Conservation (phyloP, 2,797 vertebrate species). For the Harpagifer antarcticus region DNA sequence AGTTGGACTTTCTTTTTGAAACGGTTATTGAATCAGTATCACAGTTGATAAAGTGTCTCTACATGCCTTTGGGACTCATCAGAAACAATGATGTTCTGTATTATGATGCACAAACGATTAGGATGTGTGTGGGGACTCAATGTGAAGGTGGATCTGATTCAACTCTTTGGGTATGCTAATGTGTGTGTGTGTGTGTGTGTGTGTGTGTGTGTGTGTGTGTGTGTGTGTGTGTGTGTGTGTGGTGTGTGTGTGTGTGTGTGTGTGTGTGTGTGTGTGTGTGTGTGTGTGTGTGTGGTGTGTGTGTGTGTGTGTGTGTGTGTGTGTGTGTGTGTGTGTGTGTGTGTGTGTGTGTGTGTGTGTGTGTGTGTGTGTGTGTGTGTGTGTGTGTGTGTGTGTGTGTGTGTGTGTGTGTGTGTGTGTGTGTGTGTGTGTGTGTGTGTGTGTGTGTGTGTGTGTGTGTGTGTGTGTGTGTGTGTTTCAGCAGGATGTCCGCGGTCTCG, state of each 20-base stretch:
- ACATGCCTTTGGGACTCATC: neutral
- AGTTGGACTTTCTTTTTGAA: neutral
- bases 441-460: constrained; percentile 19
- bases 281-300: constrained; percentile 14
- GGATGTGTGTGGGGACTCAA: neutral
- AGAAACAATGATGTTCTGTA: neutral
- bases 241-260: constrained; percentile 13
- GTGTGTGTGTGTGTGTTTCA: constrained; percentile 23
- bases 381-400: constrained; percentile 15
- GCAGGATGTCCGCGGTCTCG: constrained; percentile 79
- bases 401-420: constrained; percentile 23
- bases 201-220: constrained; percentile 11
- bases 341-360: constrained; percentile 18
- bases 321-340: constrained; percentile 20
- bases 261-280: constrained; percentile 15
- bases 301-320: constrained; percentile 21
- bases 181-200: constrained; percentile 21
- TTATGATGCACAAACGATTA: neutral
- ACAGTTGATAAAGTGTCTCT: neutral
- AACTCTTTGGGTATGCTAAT: neutral
- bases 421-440: constrained; percentile 13
- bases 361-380: constrained; percentile 11
- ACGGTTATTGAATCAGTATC: neutral
- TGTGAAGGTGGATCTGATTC: constrained; percentile 17
- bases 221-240: constrained; percentile 15